Evolutionary conservation across 2,113 vertebrate species (phyloP), one percentile per base, ranked within the genome.

Genomic region (Cercopithecus mona): DNA sequence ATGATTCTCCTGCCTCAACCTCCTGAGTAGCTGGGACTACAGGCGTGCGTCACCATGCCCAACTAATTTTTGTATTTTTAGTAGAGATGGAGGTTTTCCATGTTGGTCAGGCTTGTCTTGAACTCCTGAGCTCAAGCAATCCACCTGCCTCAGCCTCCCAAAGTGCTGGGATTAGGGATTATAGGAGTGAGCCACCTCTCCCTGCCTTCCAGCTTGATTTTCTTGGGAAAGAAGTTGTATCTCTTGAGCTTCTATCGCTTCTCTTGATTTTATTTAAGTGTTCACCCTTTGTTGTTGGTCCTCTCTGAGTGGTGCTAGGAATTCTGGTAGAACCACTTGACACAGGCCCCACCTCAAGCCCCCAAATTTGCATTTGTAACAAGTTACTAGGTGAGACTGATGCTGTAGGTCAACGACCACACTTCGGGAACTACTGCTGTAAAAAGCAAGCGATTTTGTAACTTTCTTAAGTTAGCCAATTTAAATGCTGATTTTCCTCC

Each of bases 401-500:
- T 23, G 9, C 61, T 57, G 16, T 38, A n/a, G 43, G 22, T 87
- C 17, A 10, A 11, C 20, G 30, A 86, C 64, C 45, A 70, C 27
- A 72, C 35, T 52, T 72, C 52, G 90, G 70, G 70, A 93, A 59
- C 75, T 43, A 27, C 13, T 81, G 68, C 95, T 80, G 4, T 94
- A 72, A 91, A 83, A 76, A 86, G 73, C 78, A 88, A 86, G 73
- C 17, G 16, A n/a, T 86, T 95, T 88, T 38, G 43, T 73, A 25
- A 57, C 86, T 61, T 97, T 27, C 64, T 73, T 81, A 68, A 72
- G 20, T 85, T 79, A 76, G 38, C 20, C 82, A 48, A 57, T 87
- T 93, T 97, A 66, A 55, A 92, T 84, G 92, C 70, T 87, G 52
- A 87, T 88, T 88, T 97, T 84, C 40, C 59, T 68, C 52, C 35